Evolutionary conservation across 1,140 invertebrate genomes (phyloP), one percentile per base, ranked within the genome.

Genomic region (Panulirus ornatus): DNA sequence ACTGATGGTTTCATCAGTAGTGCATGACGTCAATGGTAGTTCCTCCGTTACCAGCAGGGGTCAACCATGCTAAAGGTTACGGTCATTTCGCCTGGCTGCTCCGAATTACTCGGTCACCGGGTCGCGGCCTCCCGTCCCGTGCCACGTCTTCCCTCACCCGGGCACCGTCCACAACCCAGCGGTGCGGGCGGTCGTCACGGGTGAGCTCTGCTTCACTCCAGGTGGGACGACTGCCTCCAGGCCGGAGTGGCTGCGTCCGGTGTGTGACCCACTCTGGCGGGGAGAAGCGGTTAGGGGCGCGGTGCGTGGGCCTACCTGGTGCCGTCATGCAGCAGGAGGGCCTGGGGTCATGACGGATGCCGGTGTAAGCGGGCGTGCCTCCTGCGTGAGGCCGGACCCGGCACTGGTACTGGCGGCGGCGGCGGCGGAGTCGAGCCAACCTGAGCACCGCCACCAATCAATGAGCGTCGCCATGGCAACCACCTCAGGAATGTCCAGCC

Each of bases 401-500:
- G 38, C 40, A 84, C 66, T 73, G 51, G 19, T 66, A n/a, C 42
- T 47, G 16, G 42, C 44, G 30, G 63, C 36, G 79, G 79, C 79
- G 30, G 36, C n/a, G 54, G 51, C 47, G 79, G 54, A 38, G 79
- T 47, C 14, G 38, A 14, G 76, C n/a, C 36, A 16, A 42, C 84
- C 30, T 1, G 40, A 44, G 51, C 75, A 58, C 66, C 27, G 40
- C 85, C 75, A 63, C 85, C 85, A 88, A 88, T 88, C 85, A 88
- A 88, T 88, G 85, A 79, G 36, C 85, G 76, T 88, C 44, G 58
- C 85, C 85, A 88, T 88, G 73, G 44, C 75, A 47, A 88, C 85
- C 58, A 88, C 85, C 85, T 88, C 85, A 88, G 85, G 85, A 88
- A 88, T 88, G 85, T 88, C 85, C 85, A 81, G 75, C 38, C 51